These are phyloP conservation scores for Lepidocyrtinus sp. DNA, from an alignment of 2,888 invertebrate species.

Conservation along the genomic window DNA sequence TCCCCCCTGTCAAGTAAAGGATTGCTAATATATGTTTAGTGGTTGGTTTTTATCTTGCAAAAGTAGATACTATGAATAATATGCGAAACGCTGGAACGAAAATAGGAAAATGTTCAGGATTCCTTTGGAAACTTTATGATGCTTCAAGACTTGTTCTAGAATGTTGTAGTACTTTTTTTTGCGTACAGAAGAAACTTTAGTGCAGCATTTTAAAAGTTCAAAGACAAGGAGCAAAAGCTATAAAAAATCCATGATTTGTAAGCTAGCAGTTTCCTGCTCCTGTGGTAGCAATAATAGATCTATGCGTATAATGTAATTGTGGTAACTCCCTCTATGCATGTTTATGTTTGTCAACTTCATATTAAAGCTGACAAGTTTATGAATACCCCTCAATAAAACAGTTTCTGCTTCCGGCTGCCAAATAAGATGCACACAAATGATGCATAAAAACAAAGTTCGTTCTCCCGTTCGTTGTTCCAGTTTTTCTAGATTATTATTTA, in stretches of 20 bases:
- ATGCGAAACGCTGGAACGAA: no score
- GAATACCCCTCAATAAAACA: constrained; percentile 48
- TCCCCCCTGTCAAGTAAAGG: no score
- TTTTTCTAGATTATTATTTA: no score
- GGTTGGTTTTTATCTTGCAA: no score
- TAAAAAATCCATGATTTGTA: constrained; percentile 38
- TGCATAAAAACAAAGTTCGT: neutral
- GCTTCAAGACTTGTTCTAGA: neutral
- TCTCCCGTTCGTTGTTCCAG: constrained; percentile 42
- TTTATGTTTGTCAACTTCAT: constrained; percentile 55
- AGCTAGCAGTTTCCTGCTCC: constrained; percentile 51
- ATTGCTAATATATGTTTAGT: no score
- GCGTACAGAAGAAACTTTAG: neutral
- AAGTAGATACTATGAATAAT: no score
- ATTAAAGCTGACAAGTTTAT: constrained; percentile 54
- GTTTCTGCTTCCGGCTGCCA: constrained; percentile 54
- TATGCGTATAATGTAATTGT: constrained; percentile 41
- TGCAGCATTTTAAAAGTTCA: neutral
- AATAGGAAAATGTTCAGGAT: neutral
- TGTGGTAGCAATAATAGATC: constrained; percentile 45
- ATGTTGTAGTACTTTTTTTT: neutral
- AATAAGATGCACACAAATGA: constrained; percentile 15
- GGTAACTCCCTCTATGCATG: constrained; percentile 48
- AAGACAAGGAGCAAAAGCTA: constrained; percentile 10
- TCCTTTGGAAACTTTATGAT: no score